Conservation (phyloP, 2,888 invertebrate species). For the Tachina lurida region DNA sequence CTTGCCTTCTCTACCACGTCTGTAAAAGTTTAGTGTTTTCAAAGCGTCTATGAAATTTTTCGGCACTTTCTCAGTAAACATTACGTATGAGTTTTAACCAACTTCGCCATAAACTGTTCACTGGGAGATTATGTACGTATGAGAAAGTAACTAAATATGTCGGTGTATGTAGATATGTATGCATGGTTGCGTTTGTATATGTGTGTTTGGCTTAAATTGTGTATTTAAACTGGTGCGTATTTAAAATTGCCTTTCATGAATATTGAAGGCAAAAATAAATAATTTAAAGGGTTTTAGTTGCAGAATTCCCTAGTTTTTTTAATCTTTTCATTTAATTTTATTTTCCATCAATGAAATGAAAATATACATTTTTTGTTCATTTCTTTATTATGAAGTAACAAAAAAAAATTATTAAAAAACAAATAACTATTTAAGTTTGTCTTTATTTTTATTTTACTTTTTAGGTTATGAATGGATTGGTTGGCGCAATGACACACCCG, state of each 20-base stretch:
- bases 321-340: too few species aligned
- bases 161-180: conserved; percentile 22
- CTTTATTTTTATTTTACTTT: conserved; percentile 13
- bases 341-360: conserved; percentile 34
- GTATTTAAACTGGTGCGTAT: conserved; percentile 60
- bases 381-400: background rate
- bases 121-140: background rate
- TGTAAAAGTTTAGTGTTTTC: too few species aligned
- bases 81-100: too few species aligned
- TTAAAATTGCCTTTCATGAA: conserved; percentile 66
- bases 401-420: conserved; percentile 26
- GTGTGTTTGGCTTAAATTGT: conserved; percentile 10
- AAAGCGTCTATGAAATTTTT: too few species aligned
- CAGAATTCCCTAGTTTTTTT: conserved; percentile 27
- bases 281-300: conserved; percentile 54
- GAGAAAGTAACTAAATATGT: background rate
- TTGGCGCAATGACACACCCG: conserved; percentile 89
- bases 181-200: background rate
- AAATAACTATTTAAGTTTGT: background rate
- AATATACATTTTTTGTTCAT: background rate
- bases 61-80: too few species aligned
- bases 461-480: conserved; percentile 93
- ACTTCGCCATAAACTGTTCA: too few species aligned
- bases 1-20: too few species aligned
- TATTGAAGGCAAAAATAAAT: conserved; percentile 57